Evolutionary conservation across 2,113 vertebrate species (phyloP).

Genomic region (Rostratula benghalensis): DNA sequence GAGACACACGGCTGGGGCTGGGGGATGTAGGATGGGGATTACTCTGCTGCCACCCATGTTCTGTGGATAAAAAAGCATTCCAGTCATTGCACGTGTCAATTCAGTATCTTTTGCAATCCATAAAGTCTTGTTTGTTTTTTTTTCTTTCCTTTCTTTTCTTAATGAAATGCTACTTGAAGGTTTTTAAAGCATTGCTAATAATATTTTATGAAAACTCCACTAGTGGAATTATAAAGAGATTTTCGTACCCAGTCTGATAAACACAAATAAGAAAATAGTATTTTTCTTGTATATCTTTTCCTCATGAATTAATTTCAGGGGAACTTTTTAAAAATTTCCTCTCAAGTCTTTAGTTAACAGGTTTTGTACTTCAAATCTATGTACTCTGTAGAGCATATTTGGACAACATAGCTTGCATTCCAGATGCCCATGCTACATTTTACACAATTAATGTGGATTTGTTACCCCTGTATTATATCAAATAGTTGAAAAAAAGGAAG

Average conservation of each 20-base stretch:
- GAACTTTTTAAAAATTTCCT: not conserved
- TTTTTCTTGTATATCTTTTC: not conserved
- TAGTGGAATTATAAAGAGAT: not conserved
- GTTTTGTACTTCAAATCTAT: not conserved
- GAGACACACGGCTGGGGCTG: constrained; percentile 47
- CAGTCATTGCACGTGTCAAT: constrained; percentile 39
- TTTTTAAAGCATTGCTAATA: not conserved
- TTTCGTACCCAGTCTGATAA: not conserved
- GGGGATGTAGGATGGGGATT: constrained; percentile 52
- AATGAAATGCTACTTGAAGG: not conserved
- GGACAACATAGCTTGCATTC: not conserved
- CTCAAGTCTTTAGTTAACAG: not conserved
- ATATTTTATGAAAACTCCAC: not conserved
- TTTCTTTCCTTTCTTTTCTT: no score
- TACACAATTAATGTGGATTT: not conserved
- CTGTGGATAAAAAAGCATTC: constrained; percentile 60
- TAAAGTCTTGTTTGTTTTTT: not conserved
- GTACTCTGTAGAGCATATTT: not conserved
- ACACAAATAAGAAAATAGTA: not conserved
- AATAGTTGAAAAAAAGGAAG: not conserved
- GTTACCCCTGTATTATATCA: not conserved
- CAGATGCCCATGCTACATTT: not conserved
- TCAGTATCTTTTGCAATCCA: constrained; percentile 25
- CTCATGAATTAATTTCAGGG: not conserved
- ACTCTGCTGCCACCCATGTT: constrained; percentile 56